phyloP scores from a whole-genome alignment of 2,888 invertebrate genomes.

The Coenonympha arcania region DNA sequence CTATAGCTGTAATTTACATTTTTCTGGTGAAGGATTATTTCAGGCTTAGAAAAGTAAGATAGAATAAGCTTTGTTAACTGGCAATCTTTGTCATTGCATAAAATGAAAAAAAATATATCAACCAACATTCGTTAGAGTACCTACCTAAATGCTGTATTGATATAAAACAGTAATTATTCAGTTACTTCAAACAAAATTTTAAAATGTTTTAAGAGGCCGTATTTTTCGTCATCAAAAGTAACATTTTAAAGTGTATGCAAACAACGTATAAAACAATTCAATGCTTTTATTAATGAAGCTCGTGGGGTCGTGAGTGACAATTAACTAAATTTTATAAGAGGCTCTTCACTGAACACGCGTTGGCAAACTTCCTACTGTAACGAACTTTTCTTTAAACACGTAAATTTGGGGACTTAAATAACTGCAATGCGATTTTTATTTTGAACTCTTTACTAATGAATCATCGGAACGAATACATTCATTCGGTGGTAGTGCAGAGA shows the following conservation, averaged over 20 bases:
- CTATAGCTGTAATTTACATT: no score
- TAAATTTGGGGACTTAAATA: slow-evolving; percentile 15
- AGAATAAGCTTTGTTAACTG: background rate
- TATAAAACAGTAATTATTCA: background rate
- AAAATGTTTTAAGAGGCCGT: background rate
- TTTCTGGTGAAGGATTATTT: no score
- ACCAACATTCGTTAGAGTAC: background rate
- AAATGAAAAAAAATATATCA: background rate
- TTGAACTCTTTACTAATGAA: no score
- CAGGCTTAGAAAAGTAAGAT: no score
- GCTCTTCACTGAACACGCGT: slow-evolving; percentile 18
- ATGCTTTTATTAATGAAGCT: slow-evolving; percentile 20
- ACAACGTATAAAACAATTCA: slow-evolving; percentile 16
- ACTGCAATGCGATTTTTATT: background rate
- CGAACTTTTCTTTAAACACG: slow-evolving; percentile 22
- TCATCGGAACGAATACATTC: no score
- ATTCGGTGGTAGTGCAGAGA: no score
- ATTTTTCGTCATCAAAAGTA: background rate
- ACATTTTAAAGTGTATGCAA: slow-evolving; percentile 8
- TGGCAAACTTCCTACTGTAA: slow-evolving; percentile 23
- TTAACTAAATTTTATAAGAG: slow-evolving; percentile 21
- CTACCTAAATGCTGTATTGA: background rate
- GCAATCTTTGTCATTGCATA: background rate
- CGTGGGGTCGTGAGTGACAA: slow-evolving; percentile 24
- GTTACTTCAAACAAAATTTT: background rate